A percentile compares a stretch with the other conserved stretches of the same genome.
Evolutionary conservation across 2,113 vertebrate species (phyloP).

Genomic region (Chaetura pelagica): DNA sequence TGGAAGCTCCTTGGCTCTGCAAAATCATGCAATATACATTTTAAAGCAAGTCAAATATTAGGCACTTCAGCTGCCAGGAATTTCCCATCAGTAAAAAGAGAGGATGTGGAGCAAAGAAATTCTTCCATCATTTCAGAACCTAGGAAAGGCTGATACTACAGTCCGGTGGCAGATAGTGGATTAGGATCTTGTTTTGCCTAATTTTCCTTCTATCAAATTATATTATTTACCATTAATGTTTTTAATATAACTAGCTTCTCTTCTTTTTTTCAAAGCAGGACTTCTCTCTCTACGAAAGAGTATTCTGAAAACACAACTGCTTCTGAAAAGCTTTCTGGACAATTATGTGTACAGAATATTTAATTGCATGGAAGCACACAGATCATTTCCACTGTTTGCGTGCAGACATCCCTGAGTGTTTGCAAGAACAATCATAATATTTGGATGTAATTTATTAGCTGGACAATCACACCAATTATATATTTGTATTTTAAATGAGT

Average conservation of each 20-base stretch:
- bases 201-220: not conserved
- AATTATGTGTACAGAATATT: not conserved
- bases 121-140: not conserved
- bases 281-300: not conserved
- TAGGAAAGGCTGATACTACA: not conserved
- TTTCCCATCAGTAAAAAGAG: not conserved
- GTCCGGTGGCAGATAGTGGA: not conserved
- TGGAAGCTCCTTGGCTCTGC: not conserved
- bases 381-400: not conserved
- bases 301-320: not conserved
- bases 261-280: not conserved
- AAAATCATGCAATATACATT: conserved; percentile 1
- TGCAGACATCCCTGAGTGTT: not conserved
- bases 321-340: not conserved
- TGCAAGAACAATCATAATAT: conserved; percentile 32
- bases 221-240: not conserved
- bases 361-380: not conserved
- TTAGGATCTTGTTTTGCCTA: not conserved
- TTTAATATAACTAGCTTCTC: not conserved
- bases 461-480: conserved; percentile 25
- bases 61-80: not conserved
- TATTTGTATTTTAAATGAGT: conserved; percentile 23
- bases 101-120: not conserved
- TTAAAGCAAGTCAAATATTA: conserved; percentile 28
- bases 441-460: conserved; percentile 24